These are phyloP conservation scores for Scaeva pyrastri DNA, from an alignment of 2,888 invertebrate genomes.

Conservation along the genomic window DNA sequence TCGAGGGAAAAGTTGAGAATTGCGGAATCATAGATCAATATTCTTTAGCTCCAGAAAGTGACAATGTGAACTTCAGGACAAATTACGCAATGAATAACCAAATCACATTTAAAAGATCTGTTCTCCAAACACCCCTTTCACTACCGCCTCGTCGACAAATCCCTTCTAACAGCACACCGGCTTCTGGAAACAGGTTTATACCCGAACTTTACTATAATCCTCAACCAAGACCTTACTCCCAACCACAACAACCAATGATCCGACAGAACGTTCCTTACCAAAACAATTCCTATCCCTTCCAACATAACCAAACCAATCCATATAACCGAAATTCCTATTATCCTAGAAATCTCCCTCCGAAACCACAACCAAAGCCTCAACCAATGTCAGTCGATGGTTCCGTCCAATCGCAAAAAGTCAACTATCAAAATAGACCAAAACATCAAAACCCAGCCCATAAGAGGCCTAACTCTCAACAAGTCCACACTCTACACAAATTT, in stretches of 20 bases:
- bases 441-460: no score
- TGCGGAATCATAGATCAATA: no score
- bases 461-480: no score
- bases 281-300: neutral
- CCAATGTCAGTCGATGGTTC: conserved; percentile 11
- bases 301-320: neutral
- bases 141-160: neutral
- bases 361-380: neutral
- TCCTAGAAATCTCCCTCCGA: neutral
- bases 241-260: neutral
- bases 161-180: neutral
- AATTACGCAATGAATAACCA: conserved; percentile 18
- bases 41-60: no score
- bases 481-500: no score
- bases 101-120: neutral
- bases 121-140: conserved; percentile 1
- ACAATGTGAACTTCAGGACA: conserved; percentile 53
- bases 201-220: no score
- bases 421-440: no score
- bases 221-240: neutral
- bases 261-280: neutral
- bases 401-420: no score
- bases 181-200: no score
- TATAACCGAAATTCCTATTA: neutral
- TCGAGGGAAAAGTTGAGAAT: no score